Base-by-base conservation (phyloP, 2,888 invertebrate genomes). In the Celastrina argiolus region DNA sequence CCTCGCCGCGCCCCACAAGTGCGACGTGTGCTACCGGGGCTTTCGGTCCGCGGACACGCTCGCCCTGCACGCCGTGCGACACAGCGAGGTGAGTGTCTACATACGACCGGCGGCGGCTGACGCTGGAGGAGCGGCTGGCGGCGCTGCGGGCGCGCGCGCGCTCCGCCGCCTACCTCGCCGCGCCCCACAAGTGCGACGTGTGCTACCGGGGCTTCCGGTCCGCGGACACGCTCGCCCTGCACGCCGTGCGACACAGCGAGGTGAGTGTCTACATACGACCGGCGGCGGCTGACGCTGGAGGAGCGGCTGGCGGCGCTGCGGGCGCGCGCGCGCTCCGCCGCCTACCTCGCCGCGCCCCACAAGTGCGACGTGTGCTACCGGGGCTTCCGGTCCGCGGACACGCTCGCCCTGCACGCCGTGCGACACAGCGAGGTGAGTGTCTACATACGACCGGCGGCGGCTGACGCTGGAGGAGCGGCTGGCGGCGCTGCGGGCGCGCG, bases 371-470 rank as follows among this genome's bases (percentile, higher is more conserved):
- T 42, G 12, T 65, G 65, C 65, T 65, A 39, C 42, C 56, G 28
- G 5, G 65, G 41, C 7, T 65, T 65, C 31, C 56, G 28, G 7
- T 65, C 58, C 10, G 28, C 56, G 58, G 58, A 5, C 0, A 58
- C 58, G 6, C 31, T 56, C 22, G 65, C 39, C 14, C 26, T 14
- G 7, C 65, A 65, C 31, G 28, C 39, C 7, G 18, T 59, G 6
- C 39, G 65, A 14, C 65, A 65, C 41, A 65, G 58, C n/a, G 58
- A 65, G 58, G 65, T 65, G 6, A 28, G 65, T 18, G n/a, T n/a
- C 45, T 12, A 45, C 18, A 16, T 59, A 34, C 18, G 59, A 59
- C n/a, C n/a, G 16, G 34, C 59, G 34, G 8, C 31, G 34, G 0
- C 28, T 65, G 26, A 58, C 26, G 16, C 41, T 56, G 41, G 65